A percentile compares a stretch with the other conserved stretches of the same genome.
Conservation (phyloP, 2,797 vertebrate genomes). For the Sorex maritimensis region DNA sequence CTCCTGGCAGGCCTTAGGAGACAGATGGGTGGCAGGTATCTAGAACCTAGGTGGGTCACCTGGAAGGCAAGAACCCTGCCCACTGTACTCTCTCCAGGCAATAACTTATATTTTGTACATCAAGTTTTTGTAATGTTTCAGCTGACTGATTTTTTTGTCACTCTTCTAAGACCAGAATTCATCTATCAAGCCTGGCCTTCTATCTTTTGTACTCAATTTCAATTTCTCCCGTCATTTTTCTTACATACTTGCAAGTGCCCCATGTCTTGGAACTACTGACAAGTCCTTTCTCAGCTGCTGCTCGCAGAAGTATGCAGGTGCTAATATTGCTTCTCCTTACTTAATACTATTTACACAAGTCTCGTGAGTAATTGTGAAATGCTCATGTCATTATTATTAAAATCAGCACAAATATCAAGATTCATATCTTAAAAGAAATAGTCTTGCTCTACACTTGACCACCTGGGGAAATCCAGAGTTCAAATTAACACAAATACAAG, state of each 20-base stretch:
- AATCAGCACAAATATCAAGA: not conserved
- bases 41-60: too few species aligned
- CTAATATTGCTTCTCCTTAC: not conserved
- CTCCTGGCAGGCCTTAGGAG: too few species aligned
- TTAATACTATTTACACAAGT: not conserved
- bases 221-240: not conserved
- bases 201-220: not conserved
- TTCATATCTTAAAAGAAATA: not conserved
- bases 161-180: conserved; percentile 4
- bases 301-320: not conserved
- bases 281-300: too few species aligned
- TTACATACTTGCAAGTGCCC: not conserved
- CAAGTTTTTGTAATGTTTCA: not conserved
- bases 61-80: too few species aligned
- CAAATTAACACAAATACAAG: not conserved
- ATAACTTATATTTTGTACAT: not conserved
- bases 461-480: not conserved
- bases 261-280: too few species aligned
- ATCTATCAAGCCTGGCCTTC: not conserved
- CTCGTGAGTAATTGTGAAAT: not conserved
- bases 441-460: not conserved
- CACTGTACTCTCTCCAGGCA: too few species aligned
- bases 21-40: too few species aligned
- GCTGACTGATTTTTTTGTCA: not conserved
- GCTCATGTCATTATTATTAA: not conserved